Evolutionary conservation across 2,888 invertebrate genomes (phyloP).

Genomic region (Coleophora deauratella): DNA sequence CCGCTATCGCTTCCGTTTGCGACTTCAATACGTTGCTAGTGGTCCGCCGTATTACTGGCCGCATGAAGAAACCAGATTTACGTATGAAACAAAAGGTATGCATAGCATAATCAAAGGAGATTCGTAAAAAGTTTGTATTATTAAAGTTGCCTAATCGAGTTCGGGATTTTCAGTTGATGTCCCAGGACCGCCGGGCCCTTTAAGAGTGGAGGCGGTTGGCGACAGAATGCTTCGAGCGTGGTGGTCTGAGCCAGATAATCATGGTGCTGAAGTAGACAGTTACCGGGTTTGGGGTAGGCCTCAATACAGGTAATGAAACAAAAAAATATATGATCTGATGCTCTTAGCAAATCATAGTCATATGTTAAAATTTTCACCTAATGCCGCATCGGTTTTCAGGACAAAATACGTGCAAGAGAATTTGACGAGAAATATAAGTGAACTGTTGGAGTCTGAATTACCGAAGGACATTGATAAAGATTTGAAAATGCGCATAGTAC

Average conservation of each 20-base stretch:
- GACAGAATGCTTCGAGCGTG: slow-evolving; percentile 83
- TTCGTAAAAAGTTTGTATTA: no score
- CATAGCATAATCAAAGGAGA: no score
- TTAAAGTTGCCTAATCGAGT: no score
- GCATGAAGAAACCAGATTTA: slow-evolving; percentile 75
- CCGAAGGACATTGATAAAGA: slow-evolving; percentile 48
- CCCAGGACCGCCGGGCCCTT: slow-evolving; percentile 85
- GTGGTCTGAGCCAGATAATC: slow-evolving; percentile 85
- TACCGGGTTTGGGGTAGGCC: slow-evolving; percentile 86
- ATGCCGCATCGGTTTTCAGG: background rate
- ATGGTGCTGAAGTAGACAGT: slow-evolving; percentile 82
- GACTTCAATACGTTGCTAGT: slow-evolving; percentile 75
- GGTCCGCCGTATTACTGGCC: slow-evolving; percentile 81
- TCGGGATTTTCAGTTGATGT: slow-evolving; percentile 79
- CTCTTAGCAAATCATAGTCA: no score
- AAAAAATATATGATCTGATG: no score
- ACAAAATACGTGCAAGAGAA: slow-evolving; percentile 27
- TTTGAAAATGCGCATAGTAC: slow-evolving; percentile 46
- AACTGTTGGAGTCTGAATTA: slow-evolving; percentile 35
- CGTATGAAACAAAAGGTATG: slow-evolving; percentile 83
- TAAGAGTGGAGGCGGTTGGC: slow-evolving; percentile 82
- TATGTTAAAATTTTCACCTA: no score
- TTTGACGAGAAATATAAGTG: slow-evolving; percentile 43
- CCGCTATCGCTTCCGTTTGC: slow-evolving; percentile 83
- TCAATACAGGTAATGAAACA: slow-evolving; percentile 43